Conservation (phyloP, 2,888 invertebrate species). For the Gastrophysa polygoni region DNA sequence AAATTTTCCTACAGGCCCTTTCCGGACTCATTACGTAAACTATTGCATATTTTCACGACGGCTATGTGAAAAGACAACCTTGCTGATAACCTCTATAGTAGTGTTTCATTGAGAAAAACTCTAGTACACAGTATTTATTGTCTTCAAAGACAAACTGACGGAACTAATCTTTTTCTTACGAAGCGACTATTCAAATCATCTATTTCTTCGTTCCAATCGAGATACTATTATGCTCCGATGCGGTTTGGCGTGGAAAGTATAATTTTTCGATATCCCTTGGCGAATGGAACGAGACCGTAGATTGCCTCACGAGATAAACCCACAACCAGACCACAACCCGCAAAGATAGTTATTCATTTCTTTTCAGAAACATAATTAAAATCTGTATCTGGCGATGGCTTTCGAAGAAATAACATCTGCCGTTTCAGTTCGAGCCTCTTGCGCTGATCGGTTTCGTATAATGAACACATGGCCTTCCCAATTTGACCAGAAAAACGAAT, state of each 20-base stretch:
- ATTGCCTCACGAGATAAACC: slow-evolving; percentile 7
- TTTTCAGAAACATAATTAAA: slow-evolving; percentile 2
- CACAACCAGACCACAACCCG: slow-evolving; percentile 6
- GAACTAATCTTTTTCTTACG: neutral
- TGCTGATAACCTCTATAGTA: too few relatives aligned
- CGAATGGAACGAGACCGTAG: slow-evolving; percentile 8
- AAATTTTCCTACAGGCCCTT: too few relatives aligned
- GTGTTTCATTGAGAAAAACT: too few relatives aligned
- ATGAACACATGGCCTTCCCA: neutral
- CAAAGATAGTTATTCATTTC: slow-evolving; percentile 9
- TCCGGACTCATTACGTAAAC: too few relatives aligned
- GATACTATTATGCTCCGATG: slow-evolving; percentile 9
- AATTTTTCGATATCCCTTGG: neutral
- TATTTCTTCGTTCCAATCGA: slow-evolving; percentile 2
- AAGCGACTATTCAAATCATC: neutral
- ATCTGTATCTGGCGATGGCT: slow-evolving; percentile 2
- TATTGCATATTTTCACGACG: too few relatives aligned
- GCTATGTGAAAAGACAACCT: too few relatives aligned
- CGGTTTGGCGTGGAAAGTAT: neutral
- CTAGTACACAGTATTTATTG: too few relatives aligned
- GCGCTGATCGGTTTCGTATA: neutral
- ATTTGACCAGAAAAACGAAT: too few relatives aligned
- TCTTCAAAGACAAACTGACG: neutral
- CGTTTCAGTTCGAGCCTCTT: neutral
- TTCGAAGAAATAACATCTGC: slow-evolving; percentile 10